Evolutionary conservation across 2,797 vertebrate genomes (phyloP).

Genomic region (Oreortyx pictus): DNA sequence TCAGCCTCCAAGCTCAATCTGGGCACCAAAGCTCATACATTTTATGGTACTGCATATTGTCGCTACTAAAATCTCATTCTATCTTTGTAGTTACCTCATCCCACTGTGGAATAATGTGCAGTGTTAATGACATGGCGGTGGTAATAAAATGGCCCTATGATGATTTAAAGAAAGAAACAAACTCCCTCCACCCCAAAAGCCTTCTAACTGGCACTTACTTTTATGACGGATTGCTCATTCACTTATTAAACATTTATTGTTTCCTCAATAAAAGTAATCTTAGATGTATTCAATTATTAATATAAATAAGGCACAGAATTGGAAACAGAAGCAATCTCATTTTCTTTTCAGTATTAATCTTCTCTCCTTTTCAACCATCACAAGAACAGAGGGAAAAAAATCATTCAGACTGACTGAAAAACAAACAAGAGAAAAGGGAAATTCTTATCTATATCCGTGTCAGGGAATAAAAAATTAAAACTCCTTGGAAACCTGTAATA

Average conservation of each 20-base stretch:
- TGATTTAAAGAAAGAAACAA: conserved; percentile 49
- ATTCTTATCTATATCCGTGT: not conserved
- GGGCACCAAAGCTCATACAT: not conserved
- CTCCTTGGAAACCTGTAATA: not conserved
- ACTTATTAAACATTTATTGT: conserved; percentile 70
- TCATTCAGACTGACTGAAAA: not conserved
- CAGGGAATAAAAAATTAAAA: not conserved
- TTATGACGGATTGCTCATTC: conserved; percentile 51
- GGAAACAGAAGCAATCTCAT: conserved; percentile 45
- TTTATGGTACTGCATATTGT: not conserved
- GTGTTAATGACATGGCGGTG: conserved; percentile 29
- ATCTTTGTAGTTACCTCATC: conserved; percentile 51
- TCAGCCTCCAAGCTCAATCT: not conserved
- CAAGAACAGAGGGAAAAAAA: not conserved
- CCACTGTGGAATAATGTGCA: not conserved
- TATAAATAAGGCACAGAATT: conserved; percentile 51
- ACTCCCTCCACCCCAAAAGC: not conserved
- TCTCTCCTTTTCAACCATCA: conserved; percentile 12
- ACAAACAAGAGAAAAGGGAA: not conserved
- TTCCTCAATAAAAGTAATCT: conserved; percentile 67
- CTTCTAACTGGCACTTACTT: conserved; percentile 1
- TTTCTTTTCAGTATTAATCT: conserved; percentile 52
- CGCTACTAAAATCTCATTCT: conserved; percentile 51
- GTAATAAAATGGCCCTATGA: not conserved
- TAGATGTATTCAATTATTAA: conserved; percentile 62